These are phyloP conservation scores for Argya squamiceps DNA, from an alignment of 2,797 vertebrate species.

Conservation along the genomic window DNA sequence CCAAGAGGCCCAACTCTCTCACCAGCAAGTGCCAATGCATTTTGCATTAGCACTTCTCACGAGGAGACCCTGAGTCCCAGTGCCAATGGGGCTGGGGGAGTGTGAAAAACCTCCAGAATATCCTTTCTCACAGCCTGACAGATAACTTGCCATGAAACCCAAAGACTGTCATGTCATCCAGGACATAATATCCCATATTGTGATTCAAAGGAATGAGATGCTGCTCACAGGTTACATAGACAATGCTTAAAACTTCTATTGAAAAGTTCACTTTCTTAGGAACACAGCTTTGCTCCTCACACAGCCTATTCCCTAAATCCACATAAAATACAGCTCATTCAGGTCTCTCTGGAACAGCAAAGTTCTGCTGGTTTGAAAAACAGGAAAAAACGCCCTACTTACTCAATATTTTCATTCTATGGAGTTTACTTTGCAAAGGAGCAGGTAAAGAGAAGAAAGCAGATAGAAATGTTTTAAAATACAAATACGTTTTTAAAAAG, in stretches of 20 bases:
- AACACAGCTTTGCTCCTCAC: background rate
- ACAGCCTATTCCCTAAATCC: background rate
- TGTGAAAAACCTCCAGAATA: constrained; percentile 19
- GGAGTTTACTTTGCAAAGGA: background rate
- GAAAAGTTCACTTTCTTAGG: background rate
- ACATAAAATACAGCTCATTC: background rate
- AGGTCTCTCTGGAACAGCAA: background rate
- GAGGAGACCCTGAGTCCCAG: background rate
- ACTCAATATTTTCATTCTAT: background rate
- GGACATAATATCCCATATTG: background rate
- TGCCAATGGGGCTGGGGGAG: background rate
- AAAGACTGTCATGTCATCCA: background rate
- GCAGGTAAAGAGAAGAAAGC: background rate
- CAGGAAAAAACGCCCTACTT: background rate
- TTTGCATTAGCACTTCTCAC: constrained; percentile 31
- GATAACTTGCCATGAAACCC: background rate
- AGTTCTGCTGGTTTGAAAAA: background rate
- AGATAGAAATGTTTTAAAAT: background rate
- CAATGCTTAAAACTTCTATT: background rate
- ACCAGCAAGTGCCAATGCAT: constrained; percentile 27
- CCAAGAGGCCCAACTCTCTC: background rate
- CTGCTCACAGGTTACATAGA: background rate
- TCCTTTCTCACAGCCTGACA: background rate
- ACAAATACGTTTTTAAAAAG: background rate
- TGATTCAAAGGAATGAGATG: background rate